A percentile compares a stretch with the other conserved stretches of the same genome.
These are phyloP conservation scores for Melinopterus prodromus DNA, from an alignment of 2,888 invertebrate genomes.

Conservation along the genomic window DNA sequence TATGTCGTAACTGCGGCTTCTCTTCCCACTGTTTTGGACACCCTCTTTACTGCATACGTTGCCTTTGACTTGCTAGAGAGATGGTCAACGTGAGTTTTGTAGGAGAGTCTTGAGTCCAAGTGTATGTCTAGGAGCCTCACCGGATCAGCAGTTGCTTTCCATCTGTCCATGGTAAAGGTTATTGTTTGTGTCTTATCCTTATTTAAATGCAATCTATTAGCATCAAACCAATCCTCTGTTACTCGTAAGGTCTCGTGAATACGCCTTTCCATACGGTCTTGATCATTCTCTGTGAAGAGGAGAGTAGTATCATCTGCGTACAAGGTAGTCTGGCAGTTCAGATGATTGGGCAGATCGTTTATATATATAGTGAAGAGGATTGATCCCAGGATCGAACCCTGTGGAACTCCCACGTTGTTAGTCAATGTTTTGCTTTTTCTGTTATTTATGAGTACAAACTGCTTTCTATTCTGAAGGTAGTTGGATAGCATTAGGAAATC, in stretches of 20 bases:
- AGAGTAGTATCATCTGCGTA: conserved; percentile 12
- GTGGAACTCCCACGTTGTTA: not conserved
- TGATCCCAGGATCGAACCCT: not conserved
- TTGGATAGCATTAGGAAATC: not conserved
- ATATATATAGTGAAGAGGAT: not conserved
- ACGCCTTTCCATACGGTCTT: not conserved
- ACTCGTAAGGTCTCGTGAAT: not conserved
- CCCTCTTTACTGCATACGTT: not conserved
- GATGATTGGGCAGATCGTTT: not conserved
- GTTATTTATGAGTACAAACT: not conserved
- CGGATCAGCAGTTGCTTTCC: not conserved
- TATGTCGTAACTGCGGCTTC: not conserved
- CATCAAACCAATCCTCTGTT: not conserved
- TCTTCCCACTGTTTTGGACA: not conserved
- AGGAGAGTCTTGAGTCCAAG: conserved; percentile 9
- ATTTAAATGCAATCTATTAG: not conserved
- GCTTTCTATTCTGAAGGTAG: not conserved
- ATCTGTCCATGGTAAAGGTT: not conserved
- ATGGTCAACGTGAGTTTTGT: not conserved
- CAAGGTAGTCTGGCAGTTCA: not conserved
- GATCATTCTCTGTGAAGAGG: not conserved
- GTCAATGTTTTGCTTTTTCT: not conserved
- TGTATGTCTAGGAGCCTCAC: not conserved
- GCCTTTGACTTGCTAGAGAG: not conserved
- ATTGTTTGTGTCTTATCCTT: not conserved